A percentile compares a stretch with the other conserved stretches of the same genome.
Evolutionary conservation across 1,140 invertebrate genomes (phyloP).

Genomic region (Drosophila persimilis): DNA sequence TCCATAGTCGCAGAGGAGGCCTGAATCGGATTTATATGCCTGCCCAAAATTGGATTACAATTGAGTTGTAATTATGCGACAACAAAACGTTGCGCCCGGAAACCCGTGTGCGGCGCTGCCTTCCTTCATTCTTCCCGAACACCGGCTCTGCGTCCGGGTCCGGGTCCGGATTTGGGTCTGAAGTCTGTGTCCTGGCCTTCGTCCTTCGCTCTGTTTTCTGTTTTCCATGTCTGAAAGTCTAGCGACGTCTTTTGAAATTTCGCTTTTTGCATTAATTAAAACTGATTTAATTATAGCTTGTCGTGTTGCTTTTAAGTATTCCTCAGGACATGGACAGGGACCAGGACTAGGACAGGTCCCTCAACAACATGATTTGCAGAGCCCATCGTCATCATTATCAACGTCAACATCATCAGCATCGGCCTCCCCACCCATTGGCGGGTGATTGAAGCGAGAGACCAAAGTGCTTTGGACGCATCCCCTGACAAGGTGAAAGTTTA

Average conservation of each 20-base stretch:
- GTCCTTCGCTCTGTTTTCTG: conserved; percentile 10
- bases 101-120: background rate
- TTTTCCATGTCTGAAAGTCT: conserved; percentile 44
- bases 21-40: conserved; percentile 75
- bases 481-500: conserved; percentile 68
- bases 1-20: background rate
- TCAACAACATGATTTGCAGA: background rate
- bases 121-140: no score
- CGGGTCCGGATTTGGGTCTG: background rate
- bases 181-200: background rate
- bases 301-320: conserved; percentile 73
- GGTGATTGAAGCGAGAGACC: conserved; percentile 37
- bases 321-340: conserved; percentile 16
- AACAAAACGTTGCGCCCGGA: conserved; percentile 53
- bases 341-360: conserved; percentile 1
- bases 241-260: conserved; percentile 71
- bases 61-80: conserved; percentile 81
- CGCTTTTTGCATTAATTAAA: conserved; percentile 80
- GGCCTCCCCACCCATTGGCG: background rate
- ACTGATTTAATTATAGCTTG: conserved; percentile 76
- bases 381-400: no score
- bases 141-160: background rate
- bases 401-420: no score
- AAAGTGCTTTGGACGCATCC: conserved; percentile 58
- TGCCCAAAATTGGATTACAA: conserved; percentile 77